Conservation (phyloP, 2,888 invertebrate genomes). For the Calameuta filiformis region DNA sequence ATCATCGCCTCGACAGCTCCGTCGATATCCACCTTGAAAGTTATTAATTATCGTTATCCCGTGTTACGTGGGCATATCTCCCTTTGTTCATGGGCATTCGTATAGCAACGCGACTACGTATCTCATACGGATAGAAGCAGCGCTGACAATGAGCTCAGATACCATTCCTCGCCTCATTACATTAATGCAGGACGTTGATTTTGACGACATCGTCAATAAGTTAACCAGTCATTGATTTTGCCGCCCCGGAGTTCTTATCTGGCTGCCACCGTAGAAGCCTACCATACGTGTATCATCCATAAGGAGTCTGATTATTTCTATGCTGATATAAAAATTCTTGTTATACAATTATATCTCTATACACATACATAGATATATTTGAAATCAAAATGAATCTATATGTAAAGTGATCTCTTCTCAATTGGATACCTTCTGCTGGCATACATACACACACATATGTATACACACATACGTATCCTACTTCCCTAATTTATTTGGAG, state of each 20-base stretch:
- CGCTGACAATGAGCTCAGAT: background rate
- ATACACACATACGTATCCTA: background rate
- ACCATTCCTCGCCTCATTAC: slow-evolving; percentile 1
- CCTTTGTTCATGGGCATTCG: background rate
- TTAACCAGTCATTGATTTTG: background rate
- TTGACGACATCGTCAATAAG: background rate
- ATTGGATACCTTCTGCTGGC: background rate
- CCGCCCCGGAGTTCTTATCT: background rate
- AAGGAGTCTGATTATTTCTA: background rate
- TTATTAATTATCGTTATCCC: slow-evolving; percentile 57
- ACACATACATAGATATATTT: too few relatives aligned
- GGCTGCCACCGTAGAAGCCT: background rate
- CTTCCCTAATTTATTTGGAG: background rate
- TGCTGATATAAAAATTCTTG: background rate
- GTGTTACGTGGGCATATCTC: slow-evolving; percentile 23
- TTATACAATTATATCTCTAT: background rate
- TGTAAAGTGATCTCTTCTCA: too few relatives aligned
- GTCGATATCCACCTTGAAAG: slow-evolving; percentile 47
- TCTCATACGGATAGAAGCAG: background rate
- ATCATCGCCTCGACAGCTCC: slow-evolving; percentile 9
- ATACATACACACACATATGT: background rate
- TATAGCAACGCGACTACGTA: background rate
- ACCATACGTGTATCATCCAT: background rate
- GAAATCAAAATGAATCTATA: too few relatives aligned
- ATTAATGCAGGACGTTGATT: slow-evolving; percentile 5